Evolutionary conservation across 2,888 invertebrate species (phyloP), one percentile per base, ranked within the genome.

Genomic region (Prionchulus punctatus): DNA sequence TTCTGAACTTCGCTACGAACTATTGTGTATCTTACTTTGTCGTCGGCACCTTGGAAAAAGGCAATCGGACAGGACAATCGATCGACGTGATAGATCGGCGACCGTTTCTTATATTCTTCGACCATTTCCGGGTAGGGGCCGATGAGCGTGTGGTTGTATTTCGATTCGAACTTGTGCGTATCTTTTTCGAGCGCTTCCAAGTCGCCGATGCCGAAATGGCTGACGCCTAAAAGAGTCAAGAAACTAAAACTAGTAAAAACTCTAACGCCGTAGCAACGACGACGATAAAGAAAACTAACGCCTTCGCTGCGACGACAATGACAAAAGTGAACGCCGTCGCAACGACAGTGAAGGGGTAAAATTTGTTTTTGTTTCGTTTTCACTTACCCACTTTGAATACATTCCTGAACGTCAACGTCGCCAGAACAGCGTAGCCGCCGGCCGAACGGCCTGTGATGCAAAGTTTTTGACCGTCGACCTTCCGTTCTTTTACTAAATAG

Each of bases 91-190:
- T 71, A 61, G 43, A 73, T 68, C 0, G 74, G 73, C 26, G 72
- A 73, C 18, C 72, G 61, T 21, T 70, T 64, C 2, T 64, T 54
- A 57, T 68, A 72, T 2, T 62, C 52, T 1, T 53, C 55, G n/a
- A 54, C 56, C 43, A 57, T 58, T 53, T 63, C 64, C 3, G 65
- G 65, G 30, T 61, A 62, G 15, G 57, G 60, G 12, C 68, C 72
- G 28, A 75, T 63, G 7, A 74, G 61, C 1, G 49, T 57, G 57
- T 71, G 69, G 52, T 71, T 63, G 63, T 74, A 75, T 27, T 69
- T 67, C 51, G 70, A 64, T 62, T 75, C 75, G 66, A 75, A 73
- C 62, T 75, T 75, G 63, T 75, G 74, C 1, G 74, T 73, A 47
- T 73, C 73, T 25, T 61, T 50, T 30, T 65, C 66, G 56, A 75